Conservation (phyloP, 2,797 vertebrate genomes). For the Tokudaia tokunoshimensis region DNA sequence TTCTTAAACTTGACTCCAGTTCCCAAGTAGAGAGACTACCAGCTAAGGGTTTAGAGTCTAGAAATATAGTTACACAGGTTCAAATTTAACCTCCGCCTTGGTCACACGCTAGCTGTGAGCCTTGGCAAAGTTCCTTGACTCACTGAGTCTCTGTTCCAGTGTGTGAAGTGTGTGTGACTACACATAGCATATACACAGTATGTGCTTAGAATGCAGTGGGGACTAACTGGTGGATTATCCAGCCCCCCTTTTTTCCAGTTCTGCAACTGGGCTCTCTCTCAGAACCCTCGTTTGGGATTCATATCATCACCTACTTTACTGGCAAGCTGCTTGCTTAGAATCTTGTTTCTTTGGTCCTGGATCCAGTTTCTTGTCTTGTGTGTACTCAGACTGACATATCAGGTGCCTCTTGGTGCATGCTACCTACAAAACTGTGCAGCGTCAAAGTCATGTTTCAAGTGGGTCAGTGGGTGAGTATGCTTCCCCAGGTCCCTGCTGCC, state of each 20-base stretch:
- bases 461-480: slow-evolving; percentile 82
- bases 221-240: background rate
- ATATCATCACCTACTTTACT: background rate
- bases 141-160: background rate
- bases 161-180: background rate
- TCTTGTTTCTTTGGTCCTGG: background rate
- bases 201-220: background rate
- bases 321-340: background rate
- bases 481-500: slow-evolving; percentile 74
- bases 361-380: background rate
- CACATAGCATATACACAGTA: background rate
- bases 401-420: background rate
- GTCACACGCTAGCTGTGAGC: background rate
- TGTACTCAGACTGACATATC: background rate
- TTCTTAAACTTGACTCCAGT: background rate
- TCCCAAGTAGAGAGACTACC: background rate
- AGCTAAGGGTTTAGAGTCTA: background rate
- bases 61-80: background rate
- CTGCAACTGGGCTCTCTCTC: background rate
- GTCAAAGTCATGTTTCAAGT: slow-evolving; percentile 54
- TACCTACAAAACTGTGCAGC: background rate
- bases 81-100: background rate
- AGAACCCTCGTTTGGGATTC: background rate
- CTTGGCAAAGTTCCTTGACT: background rate
- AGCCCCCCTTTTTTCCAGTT: background rate